Evolutionary conservation across 2,797 vertebrate species (phyloP), one percentile per base, ranked within the genome.

Genomic region (Crocidura indochinensis): DNA sequence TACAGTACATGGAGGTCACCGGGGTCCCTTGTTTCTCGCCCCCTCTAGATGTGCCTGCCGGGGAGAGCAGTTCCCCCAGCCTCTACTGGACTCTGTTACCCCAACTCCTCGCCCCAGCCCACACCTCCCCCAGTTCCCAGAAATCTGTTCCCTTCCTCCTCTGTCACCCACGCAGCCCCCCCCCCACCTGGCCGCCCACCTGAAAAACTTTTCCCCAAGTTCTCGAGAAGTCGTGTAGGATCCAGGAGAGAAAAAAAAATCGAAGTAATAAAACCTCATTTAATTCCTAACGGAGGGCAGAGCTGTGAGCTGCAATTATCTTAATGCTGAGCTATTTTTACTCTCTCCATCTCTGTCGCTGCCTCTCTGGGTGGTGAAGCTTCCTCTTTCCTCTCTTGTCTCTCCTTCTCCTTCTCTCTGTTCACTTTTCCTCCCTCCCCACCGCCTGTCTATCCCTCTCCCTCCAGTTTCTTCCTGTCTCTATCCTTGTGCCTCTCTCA

Each of bases 241-340:
- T 95, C 94, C 88, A 95, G 90, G 92, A 96, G 92, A 97, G 96
- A 95, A 96, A 96, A 95, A 96, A 56, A 65, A 65, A 65, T 96
- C 96, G 96, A 97, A 97, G 97, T 97, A 96, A 97, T 97, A 97
- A 97, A 97, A 97, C 96, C 96, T 97, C 96, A 95, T 97, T 97
- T 97, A 97, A 97, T 97, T 97, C 96, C 95, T 96, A 92, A 69
- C 38, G 87, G 95, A 97, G 97, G 94, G 93, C 85, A 97, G 96
- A 96, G 95, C 94, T 92, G 94, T 47, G 95, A 97, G 95, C 91
- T 69, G 97, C 92, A 96, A 97, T 97, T 97, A 96, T 97, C 97
- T 93, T 91, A 97, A 97, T 97, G 96, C 38, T 75, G 97, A 97
- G 97, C 97, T 98, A 98, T 98, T 98, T 98, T 98, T 98, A 96